phyloP scores from a whole-genome alignment of 2,113 vertebrate species.

The Equus quagga region DNA sequence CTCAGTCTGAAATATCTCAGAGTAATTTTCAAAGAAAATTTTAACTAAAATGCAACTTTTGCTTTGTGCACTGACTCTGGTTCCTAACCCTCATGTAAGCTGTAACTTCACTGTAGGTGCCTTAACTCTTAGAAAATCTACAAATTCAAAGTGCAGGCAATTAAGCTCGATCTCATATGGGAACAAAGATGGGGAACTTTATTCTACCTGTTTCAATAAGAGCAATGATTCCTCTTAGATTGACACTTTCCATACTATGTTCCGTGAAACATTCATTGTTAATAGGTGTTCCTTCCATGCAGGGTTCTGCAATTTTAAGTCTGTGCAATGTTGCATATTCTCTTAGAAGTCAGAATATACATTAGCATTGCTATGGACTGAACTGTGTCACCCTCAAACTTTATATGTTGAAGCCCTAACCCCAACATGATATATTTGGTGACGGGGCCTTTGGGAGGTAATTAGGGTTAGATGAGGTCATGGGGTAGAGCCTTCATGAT shows the following conservation, averaged over 20 bases:
- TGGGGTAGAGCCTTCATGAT: background rate
- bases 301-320: background rate
- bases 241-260: background rate
- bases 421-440: background rate
- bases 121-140: conserved; percentile 44
- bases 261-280: background rate
- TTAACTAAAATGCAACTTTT: background rate
- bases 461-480: background rate
- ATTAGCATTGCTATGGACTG: background rate
- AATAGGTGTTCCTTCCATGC: background rate
- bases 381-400: background rate
- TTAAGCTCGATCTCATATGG: background rate
- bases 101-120: background rate
- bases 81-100: background rate
- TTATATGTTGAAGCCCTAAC: background rate
- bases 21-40: background rate
- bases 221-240: background rate
- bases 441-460: background rate
- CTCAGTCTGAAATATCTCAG: background rate
- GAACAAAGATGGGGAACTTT: background rate
- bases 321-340: background rate
- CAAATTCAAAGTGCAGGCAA: background rate
- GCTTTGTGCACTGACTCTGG: background rate
- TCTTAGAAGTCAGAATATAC: background rate
- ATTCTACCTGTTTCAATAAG: background rate